phyloP scores from a whole-genome alignment of 2,888 invertebrate genomes.

The Agrochola macilenta region DNA sequence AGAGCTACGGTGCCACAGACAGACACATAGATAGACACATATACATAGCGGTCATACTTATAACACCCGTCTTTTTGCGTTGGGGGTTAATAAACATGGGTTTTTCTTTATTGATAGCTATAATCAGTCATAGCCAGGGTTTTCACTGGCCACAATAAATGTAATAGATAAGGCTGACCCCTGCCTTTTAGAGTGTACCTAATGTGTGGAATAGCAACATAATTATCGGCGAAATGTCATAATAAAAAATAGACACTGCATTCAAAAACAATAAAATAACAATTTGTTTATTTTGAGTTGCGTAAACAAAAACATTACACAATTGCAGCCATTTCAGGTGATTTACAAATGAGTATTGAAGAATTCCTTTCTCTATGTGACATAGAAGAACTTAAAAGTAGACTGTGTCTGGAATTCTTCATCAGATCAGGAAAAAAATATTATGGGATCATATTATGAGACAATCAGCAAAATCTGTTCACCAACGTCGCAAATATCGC shows the following conservation, averaged over 20 bases:
- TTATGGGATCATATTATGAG: not conserved
- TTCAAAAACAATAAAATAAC: not conserved
- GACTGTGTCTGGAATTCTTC: too few species aligned
- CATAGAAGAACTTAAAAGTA: not conserved
- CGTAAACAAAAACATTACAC: too few species aligned
- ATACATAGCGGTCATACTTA: too few species aligned
- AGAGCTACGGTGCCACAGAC: too few species aligned
- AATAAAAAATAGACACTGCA: not conserved
- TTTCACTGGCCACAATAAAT: not conserved
- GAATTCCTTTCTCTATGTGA: not conserved
- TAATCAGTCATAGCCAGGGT: not conserved
- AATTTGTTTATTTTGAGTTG: too few species aligned
- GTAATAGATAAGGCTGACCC: constrained; percentile 56
- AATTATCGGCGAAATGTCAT: not conserved
- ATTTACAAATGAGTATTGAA: not conserved
- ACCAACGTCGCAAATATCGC: not conserved
- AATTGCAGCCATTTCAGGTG: not conserved
- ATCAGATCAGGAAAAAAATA: too few species aligned
- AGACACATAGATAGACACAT: too few species aligned
- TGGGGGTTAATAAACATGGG: too few species aligned
- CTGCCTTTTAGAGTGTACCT: not conserved
- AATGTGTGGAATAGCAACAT: not conserved
- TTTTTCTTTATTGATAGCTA: not conserved
- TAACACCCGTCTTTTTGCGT: too few species aligned
- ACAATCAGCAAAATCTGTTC: not conserved